Evolutionary conservation across 2,797 vertebrate species (phyloP), one percentile per base, ranked within the genome.

Genomic region (Sebastes wilsoni): DNA sequence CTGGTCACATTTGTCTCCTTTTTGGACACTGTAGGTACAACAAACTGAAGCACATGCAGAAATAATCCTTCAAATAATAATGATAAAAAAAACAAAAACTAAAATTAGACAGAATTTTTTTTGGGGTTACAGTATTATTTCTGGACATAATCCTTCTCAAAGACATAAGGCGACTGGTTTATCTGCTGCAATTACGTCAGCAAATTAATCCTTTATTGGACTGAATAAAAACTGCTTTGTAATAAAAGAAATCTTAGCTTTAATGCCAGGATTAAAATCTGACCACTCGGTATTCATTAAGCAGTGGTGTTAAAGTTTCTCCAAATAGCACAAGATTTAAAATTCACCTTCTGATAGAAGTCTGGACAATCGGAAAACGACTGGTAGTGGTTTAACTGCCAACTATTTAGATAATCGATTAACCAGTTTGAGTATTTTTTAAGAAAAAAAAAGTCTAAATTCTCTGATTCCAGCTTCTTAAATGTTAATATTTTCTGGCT

Each of bases 401-500:
- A 36, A 36, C 42, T 46, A 46, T 8, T 46, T 46, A 0, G 16
- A 0, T 46, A 46, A 46, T 46, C 3, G 16, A 46, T 46, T 46
- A 46, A 7, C 0, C 0, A 46, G 42, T 46, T 18, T 46, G 42
- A 46, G 42, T 18, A 46, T 16, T 46, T 46, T 46, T 46, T 12
- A 36, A 36, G 34, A 46, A 18, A 16, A 46, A 16, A 46, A 46
- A 18, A 7, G 42, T 46, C 42, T 46, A 42, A 42, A 42, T 42
- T 42, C 38, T 42, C 13, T 42, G 38, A 42, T 42, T 42, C 13
- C 38, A 42, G 38, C 38, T 14, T 42, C 38, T 46, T 46, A 46
- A 46, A 46, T 46, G 3, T 46, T 0, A 46, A 46, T 0, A 46
- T 46, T 0, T 46, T 46, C 42, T 46, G 16, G 16, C 0, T 18